phyloP scores from a whole-genome alignment of 2,888 invertebrate genomes.

The Torymus aiolomorphi region DNA sequence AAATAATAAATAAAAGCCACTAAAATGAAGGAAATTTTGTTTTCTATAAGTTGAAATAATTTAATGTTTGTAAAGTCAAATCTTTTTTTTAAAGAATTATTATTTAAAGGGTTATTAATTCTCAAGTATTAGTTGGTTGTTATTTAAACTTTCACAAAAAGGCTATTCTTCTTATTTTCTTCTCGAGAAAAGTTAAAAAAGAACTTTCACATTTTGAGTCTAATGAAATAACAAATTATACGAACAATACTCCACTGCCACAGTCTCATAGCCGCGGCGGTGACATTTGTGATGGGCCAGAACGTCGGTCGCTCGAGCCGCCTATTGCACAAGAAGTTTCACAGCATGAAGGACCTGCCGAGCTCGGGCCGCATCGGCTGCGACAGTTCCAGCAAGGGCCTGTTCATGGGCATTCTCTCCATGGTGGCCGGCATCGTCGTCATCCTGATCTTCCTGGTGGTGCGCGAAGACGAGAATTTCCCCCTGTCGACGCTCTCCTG shows the following conservation, averaged over 20 bases:
- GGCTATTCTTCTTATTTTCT: background rate
- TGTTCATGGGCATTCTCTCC: constrained; percentile 78
- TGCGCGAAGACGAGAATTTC: constrained; percentile 77
- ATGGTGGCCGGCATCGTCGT: constrained; percentile 78
- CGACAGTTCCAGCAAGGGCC: constrained; percentile 77
- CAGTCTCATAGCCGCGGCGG: constrained; percentile 78
- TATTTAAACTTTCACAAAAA: too few species aligned
- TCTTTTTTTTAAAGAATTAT: background rate
- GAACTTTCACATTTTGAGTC: too few species aligned
- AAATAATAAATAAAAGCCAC: too few species aligned
- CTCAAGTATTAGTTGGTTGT: too few species aligned
- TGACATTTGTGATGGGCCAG: constrained; percentile 78
- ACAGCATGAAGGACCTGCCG: constrained; percentile 69
- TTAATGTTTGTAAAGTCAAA: too few species aligned
- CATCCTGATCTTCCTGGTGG: constrained; percentile 77
- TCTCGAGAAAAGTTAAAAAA: too few species aligned
- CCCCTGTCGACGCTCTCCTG: constrained; percentile 76
- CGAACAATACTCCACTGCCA: constrained; percentile 45
- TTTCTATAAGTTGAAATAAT: too few species aligned
- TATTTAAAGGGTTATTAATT: too few species aligned
- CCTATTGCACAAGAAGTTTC: constrained; percentile 69
- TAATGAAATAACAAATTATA: background rate
- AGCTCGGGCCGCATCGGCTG: constrained; percentile 74
- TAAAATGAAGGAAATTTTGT: too few species aligned
- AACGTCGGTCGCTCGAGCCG: constrained; percentile 75